Evolutionary conservation across 1,140 invertebrate species (phyloP), one percentile per base, ranked within the genome.

Genomic region (Hycleus phaleratus): DNA sequence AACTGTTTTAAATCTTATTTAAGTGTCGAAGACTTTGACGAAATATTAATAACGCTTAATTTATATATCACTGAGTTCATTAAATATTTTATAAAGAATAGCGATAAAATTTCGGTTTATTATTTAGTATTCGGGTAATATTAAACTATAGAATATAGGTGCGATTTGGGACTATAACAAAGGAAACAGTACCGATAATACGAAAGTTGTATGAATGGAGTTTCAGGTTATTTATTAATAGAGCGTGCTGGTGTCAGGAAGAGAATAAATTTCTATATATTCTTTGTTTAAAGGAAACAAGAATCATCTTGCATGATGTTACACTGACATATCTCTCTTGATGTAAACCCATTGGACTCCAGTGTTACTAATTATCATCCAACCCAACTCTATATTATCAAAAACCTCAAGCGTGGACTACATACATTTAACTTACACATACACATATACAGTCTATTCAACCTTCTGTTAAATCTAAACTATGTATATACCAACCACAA

Each of bases 341-440:
- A 53, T 53, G 42, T 32, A 46, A 45, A 53, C 46, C 39, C 46
- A 46, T 45, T 26, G 38, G 46, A 53, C 32, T 53, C 26, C 51
- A 53, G 42, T 53, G 42, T 53, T 53, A 46, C 51, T 53, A 53
- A 53, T 53, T 53, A 53, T 24, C 51, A 53, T 53, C 51, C 51
- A 46, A 46, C 51, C 51, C 42, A 18, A 7, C 11, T 25, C 26
- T 53, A 53, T 45, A 53, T 53, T 53, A 53, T 45, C 42, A 18
- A 53, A 53, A 53, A 45, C 51, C 43, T 53, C 51, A 53, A 45
- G 42, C 51, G 42, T 46, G 39, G 40, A 45, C 51, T 45, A 53
- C 51, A 46, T 53, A 52, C 50, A 52, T 40, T 52, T 52, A 52
- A 52, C 50, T 40, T 52, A 43, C 45, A 43, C 18, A 18, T 18